Evolutionary conservation across 2,113 vertebrate genomes (phyloP).

Genomic region (Podarcis raffonei): DNA sequence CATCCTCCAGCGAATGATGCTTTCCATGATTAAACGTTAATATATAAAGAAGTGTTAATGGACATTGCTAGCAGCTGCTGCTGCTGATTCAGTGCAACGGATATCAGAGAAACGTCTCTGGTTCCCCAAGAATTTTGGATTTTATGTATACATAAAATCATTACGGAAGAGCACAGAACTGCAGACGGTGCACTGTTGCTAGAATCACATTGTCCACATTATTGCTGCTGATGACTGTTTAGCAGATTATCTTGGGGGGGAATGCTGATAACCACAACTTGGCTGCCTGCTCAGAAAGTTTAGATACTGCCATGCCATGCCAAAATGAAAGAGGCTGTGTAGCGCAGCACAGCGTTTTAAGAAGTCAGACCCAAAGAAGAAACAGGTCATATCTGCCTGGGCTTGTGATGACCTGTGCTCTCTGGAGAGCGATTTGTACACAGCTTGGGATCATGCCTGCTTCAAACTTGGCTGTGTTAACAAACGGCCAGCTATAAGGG

Average conservation of each 20-base stretch:
- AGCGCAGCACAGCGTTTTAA: conserved; percentile 15
- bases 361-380: conserved; percentile 6
- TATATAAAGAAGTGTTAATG: conserved; percentile 52
- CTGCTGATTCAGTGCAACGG: conserved; percentile 55
- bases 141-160: conserved; percentile 19
- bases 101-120: background rate
- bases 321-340: conserved; percentile 7
- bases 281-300: conserved; percentile 24
- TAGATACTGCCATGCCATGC: background rate
- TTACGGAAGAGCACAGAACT: conserved; percentile 36
- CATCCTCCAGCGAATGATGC: background rate
- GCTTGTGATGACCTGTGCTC: background rate
- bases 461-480: conserved; percentile 12
- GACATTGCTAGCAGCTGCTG: conserved; percentile 54
- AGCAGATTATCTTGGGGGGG: background rate
- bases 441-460: background rate
- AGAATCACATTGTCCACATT: conserved; percentile 19
- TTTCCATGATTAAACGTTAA: conserved; percentile 6
- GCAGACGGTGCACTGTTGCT: conserved; percentile 4
- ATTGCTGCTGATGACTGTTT: conserved; percentile 4
- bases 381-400: background rate
- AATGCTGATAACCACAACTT: conserved; percentile 23
- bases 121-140: conserved; percentile 18
- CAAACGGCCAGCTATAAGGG: conserved; percentile 1
- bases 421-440: background rate